phyloP scores from a whole-genome alignment of 2,797 vertebrate species.

The Melanotaenia boesemani region DNA sequence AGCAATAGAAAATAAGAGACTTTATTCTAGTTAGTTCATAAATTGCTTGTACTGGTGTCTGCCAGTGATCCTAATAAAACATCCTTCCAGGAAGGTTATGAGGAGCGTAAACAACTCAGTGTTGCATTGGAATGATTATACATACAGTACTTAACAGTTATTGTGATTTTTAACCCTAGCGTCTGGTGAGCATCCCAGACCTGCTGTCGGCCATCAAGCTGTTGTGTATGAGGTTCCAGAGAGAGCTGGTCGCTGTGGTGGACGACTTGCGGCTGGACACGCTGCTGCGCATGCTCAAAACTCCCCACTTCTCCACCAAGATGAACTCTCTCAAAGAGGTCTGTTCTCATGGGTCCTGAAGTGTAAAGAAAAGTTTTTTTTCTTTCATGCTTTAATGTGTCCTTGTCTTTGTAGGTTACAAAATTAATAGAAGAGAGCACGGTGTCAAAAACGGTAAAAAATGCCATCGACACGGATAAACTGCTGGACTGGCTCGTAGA shows the following conservation, averaged over 20 bases:
- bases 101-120: background rate
- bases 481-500: conserved; percentile 98
- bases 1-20: background rate
- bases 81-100: background rate
- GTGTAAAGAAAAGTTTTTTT: background rate
- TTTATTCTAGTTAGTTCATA: background rate
- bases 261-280: conserved; percentile 97
- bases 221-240: conserved; percentile 98
- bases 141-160: background rate
- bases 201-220: conserved; percentile 97
- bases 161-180: conserved; percentile 73
- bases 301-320: conserved; percentile 98
- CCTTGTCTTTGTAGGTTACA: conserved; percentile 86
- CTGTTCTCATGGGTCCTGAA: conserved; percentile 39
- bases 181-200: conserved; percentile 97
- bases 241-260: conserved; percentile 92
- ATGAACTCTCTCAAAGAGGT: conserved; percentile 99
- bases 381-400: background rate
- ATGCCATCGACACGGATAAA: conserved; percentile 96
- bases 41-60: background rate
- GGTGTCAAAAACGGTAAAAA: conserved; percentile 97
- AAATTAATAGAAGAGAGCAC: conserved; percentile 99
- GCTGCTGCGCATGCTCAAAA: conserved; percentile 96
- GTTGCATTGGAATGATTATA: background rate
- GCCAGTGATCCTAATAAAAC: background rate